Base-by-base conservation (phyloP, 30 jellyfish, hydroid and myxozoan genomes). In the Phacellophora camtschatica region DNA sequence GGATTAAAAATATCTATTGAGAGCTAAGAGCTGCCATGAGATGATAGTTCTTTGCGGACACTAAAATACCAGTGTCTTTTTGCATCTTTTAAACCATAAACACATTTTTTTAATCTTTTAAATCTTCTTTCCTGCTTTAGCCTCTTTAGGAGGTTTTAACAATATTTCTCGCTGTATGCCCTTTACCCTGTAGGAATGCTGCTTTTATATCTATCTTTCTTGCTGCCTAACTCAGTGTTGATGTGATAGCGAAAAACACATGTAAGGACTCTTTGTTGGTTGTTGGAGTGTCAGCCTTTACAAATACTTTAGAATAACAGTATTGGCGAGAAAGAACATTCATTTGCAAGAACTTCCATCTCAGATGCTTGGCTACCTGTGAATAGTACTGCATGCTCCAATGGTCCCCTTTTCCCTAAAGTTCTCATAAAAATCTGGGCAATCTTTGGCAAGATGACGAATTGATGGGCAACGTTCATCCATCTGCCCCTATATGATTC, bases 111-210 rank as follows among this genome's bases (percentile, higher is more conserved):
- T 65, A 27, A 65, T 27, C n/a, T 11, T 31, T 64, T 64, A 65
- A 37, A 65, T 31, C 32, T 65, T 39, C 61, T 65, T 33, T 65
- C 7, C 72, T 8, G 72, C 31, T 57, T 42, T 37, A 33, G 79
- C 61, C 33, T 39, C 79, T 32, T 8, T 39, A 4, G 79, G 87
- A 0, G 81, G 87, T 42, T 74, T 35, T 37, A 74, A 76, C 9
- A 53, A 74, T 20, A 74, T 63, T 15, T 31, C 28, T 50, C 81
- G 2, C 1, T 74, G n/a, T 27, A 74, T 74, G 16, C 18, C 41
- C 46, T 74, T 84, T 32, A n/a, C 87, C 87, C 35, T 74, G 87
- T 1, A 74, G 54, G 46, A 74, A 74, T 31, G 87, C 81, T 12
- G 87, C 69, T 56, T 74, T 74, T n/a, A 56, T 77, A 74, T 63